Evolutionary conservation across 2,888 invertebrate species (phyloP).

Genomic region (Glaucopsyche alexis): DNA sequence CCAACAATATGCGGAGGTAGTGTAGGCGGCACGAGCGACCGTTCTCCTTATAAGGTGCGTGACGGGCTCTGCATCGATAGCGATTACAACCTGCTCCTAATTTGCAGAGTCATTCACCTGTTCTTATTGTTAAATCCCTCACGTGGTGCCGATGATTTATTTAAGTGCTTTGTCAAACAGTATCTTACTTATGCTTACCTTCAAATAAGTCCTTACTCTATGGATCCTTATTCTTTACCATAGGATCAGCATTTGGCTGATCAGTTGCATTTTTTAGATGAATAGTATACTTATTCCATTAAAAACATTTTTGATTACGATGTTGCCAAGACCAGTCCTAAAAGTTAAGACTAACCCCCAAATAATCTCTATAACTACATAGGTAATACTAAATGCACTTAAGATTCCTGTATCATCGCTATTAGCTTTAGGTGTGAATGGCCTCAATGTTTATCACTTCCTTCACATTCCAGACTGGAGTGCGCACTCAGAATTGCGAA

Average conservation of each 20-base stretch:
- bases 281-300: too few species aligned
- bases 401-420: slow-evolving; percentile 37
- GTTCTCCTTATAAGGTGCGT: slow-evolving; percentile 44
- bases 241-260: too few species aligned
- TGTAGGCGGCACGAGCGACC: slow-evolving; percentile 32
- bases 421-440: slow-evolving; percentile 54
- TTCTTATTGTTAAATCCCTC: slow-evolving; percentile 36
- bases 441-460: slow-evolving; percentile 58
- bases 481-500: slow-evolving; percentile 25
- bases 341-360: too few species aligned
- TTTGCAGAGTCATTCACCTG: slow-evolving; percentile 60
- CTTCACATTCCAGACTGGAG: slow-evolving; percentile 45
- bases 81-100: slow-evolving; percentile 52
- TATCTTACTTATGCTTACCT: not conserved
- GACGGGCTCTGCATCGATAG: slow-evolving; percentile 44
- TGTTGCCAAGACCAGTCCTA: too few species aligned
- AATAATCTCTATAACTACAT: too few species aligned
- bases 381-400: not conserved
- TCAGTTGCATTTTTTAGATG: too few species aligned
- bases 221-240: too few species aligned
- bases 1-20: slow-evolving; percentile 15
- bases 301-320: too few species aligned
- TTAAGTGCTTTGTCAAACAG: not conserved
- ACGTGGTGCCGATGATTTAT: slow-evolving; percentile 25
- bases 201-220: too few species aligned